phyloP scores from a whole-genome alignment of 2,888 invertebrate species.

The Teleiodes luculella region DNA sequence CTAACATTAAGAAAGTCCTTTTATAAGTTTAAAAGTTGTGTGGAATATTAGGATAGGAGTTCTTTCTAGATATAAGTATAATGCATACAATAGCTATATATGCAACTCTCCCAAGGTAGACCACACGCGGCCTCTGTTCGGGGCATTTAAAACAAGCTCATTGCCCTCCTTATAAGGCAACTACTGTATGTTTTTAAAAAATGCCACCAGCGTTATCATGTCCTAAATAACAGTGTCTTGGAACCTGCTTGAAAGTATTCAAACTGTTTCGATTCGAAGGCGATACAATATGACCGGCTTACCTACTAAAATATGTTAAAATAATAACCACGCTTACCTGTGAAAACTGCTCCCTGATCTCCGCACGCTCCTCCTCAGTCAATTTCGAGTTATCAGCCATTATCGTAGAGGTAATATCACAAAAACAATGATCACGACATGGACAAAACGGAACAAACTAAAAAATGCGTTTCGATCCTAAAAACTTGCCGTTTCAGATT shows the following conservation, averaged over 20 bases:
- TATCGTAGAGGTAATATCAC: constrained; percentile 57
- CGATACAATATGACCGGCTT: constrained; percentile 1
- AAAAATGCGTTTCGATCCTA: constrained; percentile 23
- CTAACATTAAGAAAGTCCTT: too few species aligned
- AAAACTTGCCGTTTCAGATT: constrained; percentile 37
- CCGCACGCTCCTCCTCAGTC: constrained; percentile 84
- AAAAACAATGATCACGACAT: constrained; percentile 65
- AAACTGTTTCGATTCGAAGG: constrained; percentile 6
- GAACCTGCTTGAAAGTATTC: too few species aligned
- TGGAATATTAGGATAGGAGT: background rate
- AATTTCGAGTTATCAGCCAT: constrained; percentile 79
- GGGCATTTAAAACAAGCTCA: constrained; percentile 14
- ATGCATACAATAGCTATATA: background rate
- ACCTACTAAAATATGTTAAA: background rate
- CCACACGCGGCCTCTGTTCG: constrained; percentile 20
- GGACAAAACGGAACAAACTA: constrained; percentile 35
- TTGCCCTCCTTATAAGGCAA: constrained; percentile 15
- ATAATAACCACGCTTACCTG: constrained; percentile 69
- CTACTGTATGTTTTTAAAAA: constrained; percentile 16
- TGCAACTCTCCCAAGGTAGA: constrained; percentile 16
- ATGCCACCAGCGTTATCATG: background rate
- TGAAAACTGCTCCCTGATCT: constrained; percentile 87
- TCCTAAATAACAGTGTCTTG: constrained; percentile 10
- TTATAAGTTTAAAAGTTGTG: too few species aligned
- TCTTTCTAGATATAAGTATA: too few species aligned